Conservation (phyloP, 2,113 vertebrate species). For the Tiliqua scincoides region DNA sequence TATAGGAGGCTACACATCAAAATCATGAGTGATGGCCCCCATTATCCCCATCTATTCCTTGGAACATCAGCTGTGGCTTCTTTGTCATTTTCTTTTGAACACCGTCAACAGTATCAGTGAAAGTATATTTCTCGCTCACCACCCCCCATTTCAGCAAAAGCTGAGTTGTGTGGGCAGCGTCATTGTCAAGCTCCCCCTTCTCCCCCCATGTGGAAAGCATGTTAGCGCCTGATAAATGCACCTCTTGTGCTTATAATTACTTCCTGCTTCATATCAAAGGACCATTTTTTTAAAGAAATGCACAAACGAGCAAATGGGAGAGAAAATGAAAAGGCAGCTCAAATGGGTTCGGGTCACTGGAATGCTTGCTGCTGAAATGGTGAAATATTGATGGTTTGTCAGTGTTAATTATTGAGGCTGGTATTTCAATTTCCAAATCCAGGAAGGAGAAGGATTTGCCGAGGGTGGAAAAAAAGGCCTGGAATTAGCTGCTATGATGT, state of each 20-base stretch:
- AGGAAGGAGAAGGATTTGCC: constrained; percentile 44
- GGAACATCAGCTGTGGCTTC: no score
- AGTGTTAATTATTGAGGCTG: constrained; percentile 73
- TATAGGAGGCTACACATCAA: neutral
- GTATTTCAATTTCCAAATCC: constrained; percentile 58
- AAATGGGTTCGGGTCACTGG: constrained; percentile 56
- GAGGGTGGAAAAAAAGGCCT: neutral
- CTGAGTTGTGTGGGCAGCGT: no score
- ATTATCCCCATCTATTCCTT: no score
- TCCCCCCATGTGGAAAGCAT: constrained; percentile 54
- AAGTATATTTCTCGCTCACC: neutral
- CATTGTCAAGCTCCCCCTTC: no score
- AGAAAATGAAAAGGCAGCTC: constrained; percentile 56
- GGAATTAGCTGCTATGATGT: constrained; percentile 46
- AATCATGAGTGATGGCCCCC: neutral
- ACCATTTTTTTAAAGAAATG: constrained; percentile 53
- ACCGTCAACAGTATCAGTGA: neutral
- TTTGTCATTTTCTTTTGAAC: no score
- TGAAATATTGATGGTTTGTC: constrained; percentile 75
- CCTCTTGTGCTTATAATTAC: constrained; percentile 56
- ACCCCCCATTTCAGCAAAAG: neutral
- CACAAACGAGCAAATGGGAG: constrained; percentile 51
- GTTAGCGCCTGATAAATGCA: constrained; percentile 57
- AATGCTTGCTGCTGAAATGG: constrained; percentile 56
- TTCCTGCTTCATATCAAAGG: constrained; percentile 56